A percentile compares a stretch with the other conserved stretches of the same genome.
Conservation (phyloP, 2,888 invertebrate genomes). For the Lasioglossum malachurum region DNA sequence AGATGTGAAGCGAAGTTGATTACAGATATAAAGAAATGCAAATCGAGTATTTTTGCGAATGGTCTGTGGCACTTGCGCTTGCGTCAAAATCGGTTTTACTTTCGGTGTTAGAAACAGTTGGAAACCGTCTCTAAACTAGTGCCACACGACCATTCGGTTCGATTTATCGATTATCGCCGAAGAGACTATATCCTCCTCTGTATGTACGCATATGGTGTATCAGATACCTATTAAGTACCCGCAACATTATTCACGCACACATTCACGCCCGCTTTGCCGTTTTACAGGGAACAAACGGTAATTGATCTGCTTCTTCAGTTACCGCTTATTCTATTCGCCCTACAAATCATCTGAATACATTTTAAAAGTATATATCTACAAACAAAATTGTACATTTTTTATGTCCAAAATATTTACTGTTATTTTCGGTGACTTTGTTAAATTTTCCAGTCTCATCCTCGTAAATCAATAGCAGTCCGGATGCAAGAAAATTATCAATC, state of each 20-base stretch:
- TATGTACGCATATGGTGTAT: conserved; percentile 7
- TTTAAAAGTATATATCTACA: neutral
- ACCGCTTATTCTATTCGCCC: neutral
- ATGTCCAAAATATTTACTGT: neutral
- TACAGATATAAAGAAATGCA: neutral
- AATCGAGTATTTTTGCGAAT: neutral
- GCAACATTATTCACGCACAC: conserved; percentile 7
- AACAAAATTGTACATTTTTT: neutral
- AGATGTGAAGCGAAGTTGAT: neutral
- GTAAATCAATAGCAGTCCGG: neutral
- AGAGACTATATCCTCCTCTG: neutral
- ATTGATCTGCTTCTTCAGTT: neutral
- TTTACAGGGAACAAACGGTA: neutral
- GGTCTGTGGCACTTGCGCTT: neutral
- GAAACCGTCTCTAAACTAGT: neutral
- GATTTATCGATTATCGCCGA: conserved; percentile 10
- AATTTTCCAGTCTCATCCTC: neutral
- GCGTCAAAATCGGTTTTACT: neutral
- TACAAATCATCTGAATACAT: neutral
- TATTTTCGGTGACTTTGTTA: neutral
- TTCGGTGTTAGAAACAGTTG: neutral
- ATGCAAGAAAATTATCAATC: neutral
- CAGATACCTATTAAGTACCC: conserved; percentile 11
- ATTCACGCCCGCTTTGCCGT: neutral
- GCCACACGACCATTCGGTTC: neutral